Conservation (phyloP, 2,797 vertebrate genomes). For the Sebastes jordani region DNA sequence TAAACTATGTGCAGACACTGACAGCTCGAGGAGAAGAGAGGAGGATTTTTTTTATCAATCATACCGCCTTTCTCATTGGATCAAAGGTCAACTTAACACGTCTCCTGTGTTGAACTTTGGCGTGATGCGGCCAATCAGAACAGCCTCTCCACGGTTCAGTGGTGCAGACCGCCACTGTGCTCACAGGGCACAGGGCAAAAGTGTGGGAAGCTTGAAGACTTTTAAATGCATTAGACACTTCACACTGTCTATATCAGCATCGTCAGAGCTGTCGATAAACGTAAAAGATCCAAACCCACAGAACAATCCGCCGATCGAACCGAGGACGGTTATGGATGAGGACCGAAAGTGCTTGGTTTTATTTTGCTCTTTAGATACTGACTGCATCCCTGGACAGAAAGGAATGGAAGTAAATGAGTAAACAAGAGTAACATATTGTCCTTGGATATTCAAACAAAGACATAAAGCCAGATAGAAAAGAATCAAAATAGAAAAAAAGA, state of each 20-base stretch:
- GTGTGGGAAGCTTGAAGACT: background rate
- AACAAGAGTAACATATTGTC: background rate
- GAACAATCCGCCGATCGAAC: background rate
- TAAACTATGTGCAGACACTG: background rate
- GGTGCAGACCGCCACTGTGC: background rate
- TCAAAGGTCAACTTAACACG: constrained; percentile 14
- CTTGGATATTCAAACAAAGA: background rate
- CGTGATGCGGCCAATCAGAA: background rate
- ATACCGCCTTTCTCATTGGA: background rate
- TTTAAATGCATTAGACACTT: constrained; percentile 9
- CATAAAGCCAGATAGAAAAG: background rate
- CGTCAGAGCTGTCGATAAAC: constrained; percentile 10
- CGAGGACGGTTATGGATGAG: background rate
- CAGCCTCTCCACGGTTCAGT: background rate
- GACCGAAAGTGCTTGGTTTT: background rate
- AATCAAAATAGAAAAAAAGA: background rate
- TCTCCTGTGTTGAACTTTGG: background rate
- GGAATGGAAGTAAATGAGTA: background rate
- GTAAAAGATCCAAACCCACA: background rate
- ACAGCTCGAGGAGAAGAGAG: background rate
- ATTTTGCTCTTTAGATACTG: background rate
- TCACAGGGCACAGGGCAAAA: constrained; percentile 18
- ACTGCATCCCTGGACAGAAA: background rate
- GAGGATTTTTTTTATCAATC: background rate
- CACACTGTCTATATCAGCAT: background rate